Conservation (phyloP, 2,113 vertebrate species). For the Archocentrus centrarchus region DNA sequence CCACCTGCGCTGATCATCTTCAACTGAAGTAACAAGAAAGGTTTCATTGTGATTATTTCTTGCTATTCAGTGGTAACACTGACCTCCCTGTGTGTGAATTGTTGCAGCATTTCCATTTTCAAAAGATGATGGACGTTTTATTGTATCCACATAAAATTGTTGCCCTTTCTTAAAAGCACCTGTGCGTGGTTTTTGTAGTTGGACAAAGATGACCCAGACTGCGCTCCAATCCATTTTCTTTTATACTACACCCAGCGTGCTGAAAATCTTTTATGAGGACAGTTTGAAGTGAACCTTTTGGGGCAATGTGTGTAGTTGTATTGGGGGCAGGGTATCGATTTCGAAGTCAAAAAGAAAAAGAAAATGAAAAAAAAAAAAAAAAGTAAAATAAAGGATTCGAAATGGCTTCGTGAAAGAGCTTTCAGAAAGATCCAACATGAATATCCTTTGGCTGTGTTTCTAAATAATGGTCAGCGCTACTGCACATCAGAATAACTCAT, state of each 20-base stretch:
- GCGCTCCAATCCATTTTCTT: conserved; percentile 49
- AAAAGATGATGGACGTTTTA: conserved; percentile 40
- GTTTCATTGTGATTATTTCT: conserved; percentile 16
- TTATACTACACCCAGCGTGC: conserved; percentile 34
- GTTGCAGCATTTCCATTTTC: conserved; percentile 31
- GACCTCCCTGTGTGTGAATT: neutral
- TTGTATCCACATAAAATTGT: conserved; percentile 31
- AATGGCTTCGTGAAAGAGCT: neutral
- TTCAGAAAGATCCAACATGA: neutral
- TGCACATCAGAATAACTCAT: neutral
- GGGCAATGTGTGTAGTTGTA: conserved; percentile 2
- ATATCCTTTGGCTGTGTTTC: neutral
- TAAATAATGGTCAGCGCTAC: neutral
- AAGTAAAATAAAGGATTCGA: neutral
- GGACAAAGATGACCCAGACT: conserved; percentile 39
- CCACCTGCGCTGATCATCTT: neutral
- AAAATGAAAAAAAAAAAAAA: neutral
- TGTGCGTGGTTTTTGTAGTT: conserved; percentile 26
- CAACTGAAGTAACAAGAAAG: neutral
- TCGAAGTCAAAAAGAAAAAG: conserved; percentile 6
- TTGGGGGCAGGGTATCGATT: conserved; percentile 32
- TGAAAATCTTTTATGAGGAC: conserved; percentile 38
- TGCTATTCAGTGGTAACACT: neutral
- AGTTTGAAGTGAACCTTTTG: conserved; percentile 25
- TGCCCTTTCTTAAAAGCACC: conserved; percentile 50